Conservation (phyloP, 1,140 invertebrate genomes). For the Polypedilum pembai region DNA sequence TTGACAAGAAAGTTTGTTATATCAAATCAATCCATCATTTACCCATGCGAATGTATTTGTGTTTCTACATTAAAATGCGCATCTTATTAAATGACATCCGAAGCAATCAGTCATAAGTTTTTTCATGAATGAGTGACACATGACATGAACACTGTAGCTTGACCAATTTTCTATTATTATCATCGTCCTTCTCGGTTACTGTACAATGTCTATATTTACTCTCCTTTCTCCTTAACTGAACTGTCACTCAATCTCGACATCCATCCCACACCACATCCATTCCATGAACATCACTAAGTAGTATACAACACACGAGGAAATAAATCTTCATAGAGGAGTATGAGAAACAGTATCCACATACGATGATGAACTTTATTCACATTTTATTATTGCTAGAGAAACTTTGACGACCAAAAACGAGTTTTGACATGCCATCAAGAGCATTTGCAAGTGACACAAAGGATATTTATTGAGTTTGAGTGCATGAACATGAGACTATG, state of each 20-base stretch:
- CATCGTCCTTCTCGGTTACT: neutral
- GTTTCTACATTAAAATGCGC: conserved; percentile 21
- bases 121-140: neutral
- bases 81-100: conserved; percentile 25
- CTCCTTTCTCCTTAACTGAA: neutral
- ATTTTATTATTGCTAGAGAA: neutral
- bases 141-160: neutral
- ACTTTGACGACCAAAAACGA: conserved; percentile 8
- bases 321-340: neutral
- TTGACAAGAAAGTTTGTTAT: no score
- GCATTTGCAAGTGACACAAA: neutral
- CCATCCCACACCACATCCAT: neutral
- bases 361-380: neutral
- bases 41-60: neutral
- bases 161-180: neutral
- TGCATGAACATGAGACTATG: conserved; percentile 2
- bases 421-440: conserved; percentile 21
- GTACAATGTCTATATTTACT: neutral
- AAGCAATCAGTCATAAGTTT: conserved; percentile 26
- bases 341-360: neutral
- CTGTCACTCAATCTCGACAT: neutral
- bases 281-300: neutral
- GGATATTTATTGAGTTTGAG: neutral
- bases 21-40: no score
- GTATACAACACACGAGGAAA: neutral